phyloP scores from a whole-genome alignment of 2,797 vertebrate species.

The Malacoctenus gilli region DNA sequence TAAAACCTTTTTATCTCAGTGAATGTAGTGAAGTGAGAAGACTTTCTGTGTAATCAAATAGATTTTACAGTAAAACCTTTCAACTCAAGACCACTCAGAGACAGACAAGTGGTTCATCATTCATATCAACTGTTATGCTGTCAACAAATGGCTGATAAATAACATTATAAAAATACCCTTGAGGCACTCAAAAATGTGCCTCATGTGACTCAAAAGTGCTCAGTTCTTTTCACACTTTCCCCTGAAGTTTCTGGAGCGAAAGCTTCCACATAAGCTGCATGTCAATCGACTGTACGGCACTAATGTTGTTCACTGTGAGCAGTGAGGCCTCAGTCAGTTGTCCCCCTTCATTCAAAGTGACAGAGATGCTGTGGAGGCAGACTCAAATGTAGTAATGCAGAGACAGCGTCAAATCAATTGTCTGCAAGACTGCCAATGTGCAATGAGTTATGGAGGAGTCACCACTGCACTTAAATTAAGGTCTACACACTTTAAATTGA shows the following conservation, averaged over 20 bases:
- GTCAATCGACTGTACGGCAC: slow-evolving; percentile 24
- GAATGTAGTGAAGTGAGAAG: too few species aligned
- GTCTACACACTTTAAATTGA: slow-evolving; percentile 4
- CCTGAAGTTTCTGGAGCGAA: not conserved
- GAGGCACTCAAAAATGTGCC: too few species aligned
- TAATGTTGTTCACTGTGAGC: slow-evolving; percentile 23
- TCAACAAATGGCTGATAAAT: too few species aligned
- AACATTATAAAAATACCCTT: too few species aligned
- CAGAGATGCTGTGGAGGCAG: slow-evolving; percentile 51
- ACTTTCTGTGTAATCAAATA: too few species aligned
- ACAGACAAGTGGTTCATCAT: too few species aligned
- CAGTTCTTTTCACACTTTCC: not conserved
- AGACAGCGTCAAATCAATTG: slow-evolving; percentile 46
- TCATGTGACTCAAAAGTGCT: too few species aligned
- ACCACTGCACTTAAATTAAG: slow-evolving; percentile 25
- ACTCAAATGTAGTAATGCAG: slow-evolving; percentile 42
- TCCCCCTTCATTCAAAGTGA: slow-evolving; percentile 62
- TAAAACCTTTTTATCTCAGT: too few species aligned
- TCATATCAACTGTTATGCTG: too few species aligned
- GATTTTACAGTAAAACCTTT: too few species aligned
- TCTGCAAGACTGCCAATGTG: slow-evolving; percentile 35
- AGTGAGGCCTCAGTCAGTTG: slow-evolving; percentile 32
- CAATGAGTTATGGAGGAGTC: slow-evolving; percentile 34
- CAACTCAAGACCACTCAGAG: too few species aligned
- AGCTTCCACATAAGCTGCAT: slow-evolving; percentile 33